A percentile compares a stretch with the other conserved stretches of the same genome.
Evolutionary conservation across 2,888 invertebrate genomes (phyloP).

Genomic region (Eupeodes latifasciatus): DNA sequence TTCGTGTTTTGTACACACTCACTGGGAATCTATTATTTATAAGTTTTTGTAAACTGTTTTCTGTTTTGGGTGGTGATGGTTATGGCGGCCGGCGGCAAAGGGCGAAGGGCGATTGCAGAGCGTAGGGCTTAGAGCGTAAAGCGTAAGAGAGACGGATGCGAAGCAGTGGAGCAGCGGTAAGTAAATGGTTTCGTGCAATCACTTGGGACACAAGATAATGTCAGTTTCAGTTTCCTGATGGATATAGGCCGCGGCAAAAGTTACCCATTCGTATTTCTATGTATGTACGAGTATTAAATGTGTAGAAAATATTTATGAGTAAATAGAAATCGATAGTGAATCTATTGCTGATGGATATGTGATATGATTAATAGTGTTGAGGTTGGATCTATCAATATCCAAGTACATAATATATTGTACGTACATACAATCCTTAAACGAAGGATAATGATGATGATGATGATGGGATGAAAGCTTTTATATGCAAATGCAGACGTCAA

Average conservation of each 20-base stretch:
- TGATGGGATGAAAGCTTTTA: conserved; percentile 23
- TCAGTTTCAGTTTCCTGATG: conserved; percentile 23
- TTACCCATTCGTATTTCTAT: not conserved
- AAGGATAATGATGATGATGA: conserved; percentile 34
- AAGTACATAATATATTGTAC: not conserved
- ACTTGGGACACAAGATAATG: conserved; percentile 48
- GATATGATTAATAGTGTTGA: conserved; percentile 58
- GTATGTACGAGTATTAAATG: conserved; percentile 10
- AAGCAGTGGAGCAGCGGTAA: no score
- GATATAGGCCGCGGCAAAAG: conserved; percentile 30
- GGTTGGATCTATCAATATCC: not conserved
- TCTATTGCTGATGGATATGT: conserved; percentile 21
- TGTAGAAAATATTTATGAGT: conserved; percentile 31
- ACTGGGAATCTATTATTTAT: conserved; percentile 71
- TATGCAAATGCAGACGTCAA: conserved; percentile 5
- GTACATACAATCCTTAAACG: conserved; percentile 8
- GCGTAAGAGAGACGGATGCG: not conserved
- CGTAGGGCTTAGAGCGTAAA: no score
- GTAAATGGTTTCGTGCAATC: not conserved
- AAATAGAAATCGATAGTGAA: conserved; percentile 60
- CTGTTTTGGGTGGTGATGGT: not conserved
- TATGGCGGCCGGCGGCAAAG: not conserved
- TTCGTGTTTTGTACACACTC: conserved; percentile 52
- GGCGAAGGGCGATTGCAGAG: no score
- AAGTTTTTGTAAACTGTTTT: conserved; percentile 65